Base-by-base conservation (phyloP, 2,113 vertebrate genomes). In the Takifugu bimaculatus region DNA sequence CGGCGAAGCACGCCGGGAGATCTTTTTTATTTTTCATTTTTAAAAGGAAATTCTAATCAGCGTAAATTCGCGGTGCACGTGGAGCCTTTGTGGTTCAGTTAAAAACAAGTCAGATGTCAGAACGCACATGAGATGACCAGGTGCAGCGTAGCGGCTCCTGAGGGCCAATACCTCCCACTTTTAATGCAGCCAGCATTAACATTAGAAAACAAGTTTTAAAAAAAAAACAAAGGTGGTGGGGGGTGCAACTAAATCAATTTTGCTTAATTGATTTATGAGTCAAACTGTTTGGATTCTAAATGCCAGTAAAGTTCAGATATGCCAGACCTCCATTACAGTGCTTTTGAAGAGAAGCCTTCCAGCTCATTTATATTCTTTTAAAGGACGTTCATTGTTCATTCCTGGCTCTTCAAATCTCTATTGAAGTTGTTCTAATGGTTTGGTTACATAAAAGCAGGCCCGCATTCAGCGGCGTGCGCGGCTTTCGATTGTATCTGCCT, bases 401-500 rank as follows among this genome's bases (percentile, higher is more conserved):
- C 39, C 45, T 60, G 56, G 32, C 54, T 47, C 52, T 55, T 75
- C 39, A 60, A 60, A 57, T 55, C 43, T 49, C 13, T 20, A 20
- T 20, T 60, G 25, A 28, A 44, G 65, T 67, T 64, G 63, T 65
- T 74, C 57, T 42, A 66, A 71, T 49, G 28, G 45, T 57, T 65
- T 75, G 60, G 29, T 72, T 72, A 59, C 60, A 49, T 74, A 62
- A 35, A 72, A 67, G 65, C 13, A 47, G 26, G 56, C 52, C 54
- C 14, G 28, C n/a, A 29, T 15, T 67, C 58, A 75, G 72, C 60
- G 25, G 9, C 28, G 39, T 56, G 42, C 68, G 54, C 75, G 71
- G 65, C 14, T 57, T 57, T 50, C 68, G 63, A 81, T 73, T 75
- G 52, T 53, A 44, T 74, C 60, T 61, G 63, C 4, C 58, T 32